phyloP scores from a whole-genome alignment of 2,113 vertebrate genomes.

The Cyphomyrus discorhynchus region DNA sequence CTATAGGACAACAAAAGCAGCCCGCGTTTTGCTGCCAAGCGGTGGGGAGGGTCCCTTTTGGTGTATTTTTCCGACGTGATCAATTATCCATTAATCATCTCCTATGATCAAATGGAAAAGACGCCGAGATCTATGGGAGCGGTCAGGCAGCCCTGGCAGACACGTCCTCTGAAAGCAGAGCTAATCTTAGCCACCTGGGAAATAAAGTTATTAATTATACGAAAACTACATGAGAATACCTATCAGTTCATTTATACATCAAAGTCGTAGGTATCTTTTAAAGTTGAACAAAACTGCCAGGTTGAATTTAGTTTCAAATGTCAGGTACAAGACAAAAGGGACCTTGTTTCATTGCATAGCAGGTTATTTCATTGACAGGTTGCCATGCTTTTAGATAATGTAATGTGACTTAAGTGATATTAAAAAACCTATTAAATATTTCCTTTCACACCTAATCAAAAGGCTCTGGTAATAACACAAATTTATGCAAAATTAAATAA shows the following conservation, averaged over 20 bases:
- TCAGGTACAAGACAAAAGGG: constrained; percentile 1
- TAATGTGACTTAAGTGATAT: neutral
- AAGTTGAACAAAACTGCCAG: neutral
- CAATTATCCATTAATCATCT: neutral
- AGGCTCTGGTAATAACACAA: neutral
- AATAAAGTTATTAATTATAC: neutral
- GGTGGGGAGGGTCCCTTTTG: neutral
- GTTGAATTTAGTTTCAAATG: neutral
- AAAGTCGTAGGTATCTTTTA: neutral
- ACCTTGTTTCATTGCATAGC: neutral
- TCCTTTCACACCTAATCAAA: neutral
- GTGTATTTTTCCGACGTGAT: neutral
- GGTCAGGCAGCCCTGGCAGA: neutral
- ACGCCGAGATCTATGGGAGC: neutral
- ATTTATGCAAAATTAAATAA: neutral
- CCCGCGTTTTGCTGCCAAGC: neutral
- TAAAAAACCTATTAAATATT: neutral
- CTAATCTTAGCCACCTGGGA: neutral
- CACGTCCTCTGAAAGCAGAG: neutral
- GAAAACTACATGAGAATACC: neutral
- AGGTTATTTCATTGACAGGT: neutral
- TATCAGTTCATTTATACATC: neutral
- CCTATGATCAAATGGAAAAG: neutral
- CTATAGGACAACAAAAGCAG: neutral
- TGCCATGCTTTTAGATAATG: neutral